Evolutionary conservation across 2,888 invertebrate species (phyloP).

Genomic region (Rhagonycha fulva): DNA sequence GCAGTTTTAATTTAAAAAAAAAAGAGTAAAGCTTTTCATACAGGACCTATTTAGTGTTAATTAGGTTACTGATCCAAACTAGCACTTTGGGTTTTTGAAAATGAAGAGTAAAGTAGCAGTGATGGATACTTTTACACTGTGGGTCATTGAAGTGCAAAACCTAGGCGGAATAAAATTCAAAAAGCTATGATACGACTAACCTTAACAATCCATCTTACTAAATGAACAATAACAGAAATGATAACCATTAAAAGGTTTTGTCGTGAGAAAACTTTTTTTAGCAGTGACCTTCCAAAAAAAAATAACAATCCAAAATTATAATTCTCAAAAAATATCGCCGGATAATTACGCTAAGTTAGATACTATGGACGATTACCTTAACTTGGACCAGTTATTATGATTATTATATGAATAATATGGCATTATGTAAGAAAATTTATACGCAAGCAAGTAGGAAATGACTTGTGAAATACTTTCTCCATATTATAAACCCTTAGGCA

Average conservation of each 20-base stretch:
- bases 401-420: not conserved
- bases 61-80: too few species aligned
- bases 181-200: not conserved
- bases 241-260: not conserved
- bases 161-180: not conserved
- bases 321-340: not conserved
- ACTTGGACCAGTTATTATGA: not conserved
- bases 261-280: not conserved
- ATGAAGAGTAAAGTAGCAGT: too few species aligned
- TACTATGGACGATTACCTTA: not conserved
- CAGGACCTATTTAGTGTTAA: too few species aligned
- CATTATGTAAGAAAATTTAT: not conserved
- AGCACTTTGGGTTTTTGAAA: too few species aligned
- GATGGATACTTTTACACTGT: too few species aligned
- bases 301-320: not conserved
- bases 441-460: slow-evolving; percentile 15
- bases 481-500: slow-evolving; percentile 11
- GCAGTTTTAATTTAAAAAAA: too few species aligned
- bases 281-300: not conserved
- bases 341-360: too few species aligned
- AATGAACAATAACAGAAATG: not conserved
- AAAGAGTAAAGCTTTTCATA: too few species aligned
- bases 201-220: not conserved
- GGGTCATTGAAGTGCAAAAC: not conserved
- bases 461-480: slow-evolving; percentile 23